phyloP scores from a whole-genome alignment of 1,140 invertebrate genomes.

The Pseudachorutes palmiensis region DNA sequence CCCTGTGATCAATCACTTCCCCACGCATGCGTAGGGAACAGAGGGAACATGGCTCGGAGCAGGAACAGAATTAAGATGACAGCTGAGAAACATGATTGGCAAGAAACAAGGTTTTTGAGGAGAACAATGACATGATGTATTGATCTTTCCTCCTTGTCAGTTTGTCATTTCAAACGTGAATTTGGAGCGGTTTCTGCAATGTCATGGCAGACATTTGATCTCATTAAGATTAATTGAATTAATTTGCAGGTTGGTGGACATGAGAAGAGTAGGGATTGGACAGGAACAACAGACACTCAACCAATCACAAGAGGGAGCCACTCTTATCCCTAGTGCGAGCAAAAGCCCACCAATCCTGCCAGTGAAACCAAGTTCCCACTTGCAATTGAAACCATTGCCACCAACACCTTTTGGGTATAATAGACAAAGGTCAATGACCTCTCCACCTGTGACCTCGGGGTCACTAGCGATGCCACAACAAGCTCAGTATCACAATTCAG shows the following conservation, averaged over 20 bases:
- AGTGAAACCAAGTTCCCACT: slow-evolving; percentile 20
- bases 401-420: slow-evolving; percentile 21
- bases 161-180: not conserved
- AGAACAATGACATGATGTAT: not conserved
- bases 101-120: not conserved
- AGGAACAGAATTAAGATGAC: too few relatives aligned
- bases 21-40: too few relatives aligned
- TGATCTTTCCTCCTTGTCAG: not conserved
- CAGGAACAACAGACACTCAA: slow-evolving; percentile 31
- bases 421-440: slow-evolving; percentile 4
- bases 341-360: slow-evolving; percentile 31
- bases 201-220: not conserved
- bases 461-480: slow-evolving; percentile 8
- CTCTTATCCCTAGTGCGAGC: not conserved
- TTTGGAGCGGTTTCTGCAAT: not conserved
- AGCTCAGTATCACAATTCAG: not conserved
- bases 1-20: too few relatives aligned
- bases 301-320: slow-evolving; percentile 20
- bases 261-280: slow-evolving; percentile 35
- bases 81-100: too few relatives aligned
- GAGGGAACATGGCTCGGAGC: too few relatives aligned
- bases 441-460: slow-evolving; percentile 7
- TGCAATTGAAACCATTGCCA: slow-evolving; percentile 26
- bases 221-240: not conserved
- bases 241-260: slow-evolving; percentile 38